Percentiles rank a stretch among this genome's conserved stretches.
Conservation (phyloP, 2,113 vertebrate genomes). For the Labeo catla region DNA sequence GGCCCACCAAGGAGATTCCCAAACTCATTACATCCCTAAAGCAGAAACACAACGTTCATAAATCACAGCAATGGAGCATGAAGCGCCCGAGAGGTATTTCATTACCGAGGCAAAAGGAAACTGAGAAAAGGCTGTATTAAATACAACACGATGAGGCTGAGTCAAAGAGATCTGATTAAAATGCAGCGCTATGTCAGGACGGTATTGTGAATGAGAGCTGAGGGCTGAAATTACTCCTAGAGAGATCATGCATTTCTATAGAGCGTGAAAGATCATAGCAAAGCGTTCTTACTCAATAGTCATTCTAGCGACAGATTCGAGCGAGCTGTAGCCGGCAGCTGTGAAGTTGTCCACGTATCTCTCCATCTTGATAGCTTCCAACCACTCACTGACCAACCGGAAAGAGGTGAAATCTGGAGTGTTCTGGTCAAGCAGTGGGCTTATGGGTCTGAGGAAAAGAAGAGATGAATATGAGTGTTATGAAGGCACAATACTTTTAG, state of each 20-base stretch:
- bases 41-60: slow-evolving; percentile 65
- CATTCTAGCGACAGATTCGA: slow-evolving; percentile 98
- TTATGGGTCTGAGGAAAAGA: slow-evolving; percentile 87
- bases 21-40: slow-evolving; percentile 97
- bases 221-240: slow-evolving; percentile 13
- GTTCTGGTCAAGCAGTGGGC: slow-evolving; percentile 97
- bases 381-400: slow-evolving; percentile 96
- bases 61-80: slow-evolving; percentile 57
- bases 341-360: slow-evolving; percentile 98
- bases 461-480: slow-evolving; percentile 60
- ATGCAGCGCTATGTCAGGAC: slow-evolving; percentile 1
- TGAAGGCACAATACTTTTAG: background rate
- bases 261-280: background rate
- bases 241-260: slow-evolving; percentile 17
- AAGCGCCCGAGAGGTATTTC: slow-evolving; percentile 55
- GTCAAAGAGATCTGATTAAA: slow-evolving; percentile 51
- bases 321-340: slow-evolving; percentile 94
- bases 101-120: slow-evolving; percentile 55
- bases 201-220: slow-evolving; percentile 30
- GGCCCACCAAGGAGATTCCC: slow-evolving; percentile 96
- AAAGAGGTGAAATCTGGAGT: slow-evolving; percentile 95
- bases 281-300: slow-evolving; percentile 92
- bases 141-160: slow-evolving; percentile 47
- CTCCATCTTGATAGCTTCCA: slow-evolving; percentile 99
- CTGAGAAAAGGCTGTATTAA: slow-evolving; percentile 40